Percentiles rank a stretch among this genome's conserved stretches.
Evolutionary conservation across 2,888 invertebrate species (phyloP).

Genomic region (Venustoraphidia nigricollis): DNA sequence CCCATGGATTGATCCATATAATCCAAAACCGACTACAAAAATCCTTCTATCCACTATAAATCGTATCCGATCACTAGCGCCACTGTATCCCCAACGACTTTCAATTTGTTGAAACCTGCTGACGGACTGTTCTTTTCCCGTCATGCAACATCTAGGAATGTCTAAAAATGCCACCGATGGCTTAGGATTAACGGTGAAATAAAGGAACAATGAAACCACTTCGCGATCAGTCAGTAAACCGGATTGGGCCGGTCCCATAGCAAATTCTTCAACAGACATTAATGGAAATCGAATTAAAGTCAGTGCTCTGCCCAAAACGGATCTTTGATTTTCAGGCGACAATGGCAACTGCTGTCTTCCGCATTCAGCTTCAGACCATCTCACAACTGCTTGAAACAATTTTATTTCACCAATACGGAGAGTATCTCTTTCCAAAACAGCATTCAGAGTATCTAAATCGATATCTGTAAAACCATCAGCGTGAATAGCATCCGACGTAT

Average conservation of each 20-base stretch:
- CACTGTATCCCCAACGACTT: constrained; percentile 62
- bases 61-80: constrained; percentile 65
- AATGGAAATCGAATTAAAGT: constrained; percentile 63
- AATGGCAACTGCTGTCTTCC: constrained; percentile 45
- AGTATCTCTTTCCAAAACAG: constrained; percentile 62
- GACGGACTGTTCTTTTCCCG: constrained; percentile 61
- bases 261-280: constrained; percentile 78
- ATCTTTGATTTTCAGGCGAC: constrained; percentile 50
- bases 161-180: constrained; percentile 56
- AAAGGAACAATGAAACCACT: constrained; percentile 54
- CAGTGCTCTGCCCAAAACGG: constrained; percentile 52
- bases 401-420: constrained; percentile 63
- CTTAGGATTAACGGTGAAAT: constrained; percentile 61
- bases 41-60: constrained; percentile 68
- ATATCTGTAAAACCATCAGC: constrained; percentile 74
- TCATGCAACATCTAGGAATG: constrained; percentile 59
- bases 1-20: constrained; percentile 70
- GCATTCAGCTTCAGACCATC: constrained; percentile 66
- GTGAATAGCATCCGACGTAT: constrained; percentile 60
- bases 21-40: constrained; percentile 69
- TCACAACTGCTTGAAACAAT: constrained; percentile 56
- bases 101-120: constrained; percentile 60
- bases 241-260: constrained; percentile 58
- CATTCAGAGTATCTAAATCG: constrained; percentile 61
- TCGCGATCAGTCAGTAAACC: constrained; percentile 61